phyloP scores from a whole-genome alignment of 2,888 invertebrate genomes.

The Congeria kusceri region DNA sequence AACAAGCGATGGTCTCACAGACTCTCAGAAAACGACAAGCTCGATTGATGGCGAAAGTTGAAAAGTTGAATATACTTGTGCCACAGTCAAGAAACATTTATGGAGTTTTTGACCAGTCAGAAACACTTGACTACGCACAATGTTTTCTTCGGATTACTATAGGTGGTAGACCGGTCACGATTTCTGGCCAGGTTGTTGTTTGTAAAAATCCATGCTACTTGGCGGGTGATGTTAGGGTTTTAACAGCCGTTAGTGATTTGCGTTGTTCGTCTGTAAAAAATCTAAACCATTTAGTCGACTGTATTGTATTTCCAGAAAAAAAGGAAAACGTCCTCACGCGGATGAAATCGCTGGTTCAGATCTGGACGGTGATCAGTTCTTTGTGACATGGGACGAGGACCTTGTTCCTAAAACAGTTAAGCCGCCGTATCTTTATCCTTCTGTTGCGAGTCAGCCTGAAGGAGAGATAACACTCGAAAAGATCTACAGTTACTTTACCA shows the following conservation, averaged over 20 bases:
- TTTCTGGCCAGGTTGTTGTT: slow-evolving; percentile 80
- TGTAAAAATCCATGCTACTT: slow-evolving; percentile 86
- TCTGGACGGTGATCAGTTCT: slow-evolving; percentile 85
- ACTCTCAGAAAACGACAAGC: slow-evolving; percentile 24
- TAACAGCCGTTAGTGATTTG: slow-evolving; percentile 74
- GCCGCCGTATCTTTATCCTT: slow-evolving; percentile 55
- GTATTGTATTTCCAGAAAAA: slow-evolving; percentile 85
- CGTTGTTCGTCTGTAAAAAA: slow-evolving; percentile 13
- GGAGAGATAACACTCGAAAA: slow-evolving; percentile 64
- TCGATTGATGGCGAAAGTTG: slow-evolving; percentile 47
- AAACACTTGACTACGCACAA: slow-evolving; percentile 81
- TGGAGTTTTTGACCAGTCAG: slow-evolving; percentile 83
- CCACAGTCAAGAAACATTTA: slow-evolving; percentile 78
- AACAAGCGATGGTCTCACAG: not conserved
- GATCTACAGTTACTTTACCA: slow-evolving; percentile 82
- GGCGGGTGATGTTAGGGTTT: slow-evolving; percentile 84
- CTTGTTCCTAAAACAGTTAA: slow-evolving; percentile 70
- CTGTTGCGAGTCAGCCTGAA: slow-evolving; percentile 1
- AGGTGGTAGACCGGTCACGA: slow-evolving; percentile 37
- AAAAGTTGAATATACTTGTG: slow-evolving; percentile 71
- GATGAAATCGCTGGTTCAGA: slow-evolving; percentile 86
- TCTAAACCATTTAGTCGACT: slow-evolving; percentile 81
- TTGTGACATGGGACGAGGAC: slow-evolving; percentile 82
- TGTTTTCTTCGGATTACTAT: slow-evolving; percentile 71
- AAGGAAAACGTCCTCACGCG: slow-evolving; percentile 84